These are phyloP conservation scores for Nemopilema nomurai DNA, from an alignment of 30 jellyfish, hydroid and myxozoan species.

Conservation along the genomic window DNA sequence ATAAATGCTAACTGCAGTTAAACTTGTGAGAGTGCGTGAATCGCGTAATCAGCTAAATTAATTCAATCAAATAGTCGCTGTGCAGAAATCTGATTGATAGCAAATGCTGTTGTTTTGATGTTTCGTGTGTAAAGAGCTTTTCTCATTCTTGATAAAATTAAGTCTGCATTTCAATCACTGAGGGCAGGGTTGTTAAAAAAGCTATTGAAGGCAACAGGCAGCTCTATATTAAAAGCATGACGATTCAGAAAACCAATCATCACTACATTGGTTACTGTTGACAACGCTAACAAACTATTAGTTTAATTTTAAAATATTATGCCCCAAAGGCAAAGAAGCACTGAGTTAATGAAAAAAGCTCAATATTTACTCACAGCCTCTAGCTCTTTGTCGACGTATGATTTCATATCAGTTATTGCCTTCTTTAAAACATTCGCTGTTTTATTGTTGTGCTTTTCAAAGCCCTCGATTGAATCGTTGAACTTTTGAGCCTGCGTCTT, in stretches of 20 bases:
- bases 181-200: no score
- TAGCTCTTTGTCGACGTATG: slow-evolving; percentile 55
- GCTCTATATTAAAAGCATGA: neutral
- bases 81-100: no score
- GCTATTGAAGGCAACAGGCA: no score
- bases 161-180: no score
- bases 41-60: no score
- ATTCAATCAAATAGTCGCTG: no score
- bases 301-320: neutral
- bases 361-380: slow-evolving; percentile 39
- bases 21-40: no score
- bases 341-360: neutral
- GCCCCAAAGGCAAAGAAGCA: neutral
- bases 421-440: slow-evolving; percentile 35
- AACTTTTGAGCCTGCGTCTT: slow-evolving; percentile 66
- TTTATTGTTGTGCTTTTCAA: slow-evolving; percentile 45
- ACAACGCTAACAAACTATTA: neutral
- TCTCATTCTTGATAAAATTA: no score
- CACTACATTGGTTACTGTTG: neutral
- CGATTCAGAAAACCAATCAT: neutral
- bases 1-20: no score
- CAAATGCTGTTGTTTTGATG: no score
- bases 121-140: no score
- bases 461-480: slow-evolving; percentile 56
- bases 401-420: slow-evolving; percentile 61